Conservation (phyloP, 2,888 invertebrate species). For the Aleiodes leptofemur region DNA sequence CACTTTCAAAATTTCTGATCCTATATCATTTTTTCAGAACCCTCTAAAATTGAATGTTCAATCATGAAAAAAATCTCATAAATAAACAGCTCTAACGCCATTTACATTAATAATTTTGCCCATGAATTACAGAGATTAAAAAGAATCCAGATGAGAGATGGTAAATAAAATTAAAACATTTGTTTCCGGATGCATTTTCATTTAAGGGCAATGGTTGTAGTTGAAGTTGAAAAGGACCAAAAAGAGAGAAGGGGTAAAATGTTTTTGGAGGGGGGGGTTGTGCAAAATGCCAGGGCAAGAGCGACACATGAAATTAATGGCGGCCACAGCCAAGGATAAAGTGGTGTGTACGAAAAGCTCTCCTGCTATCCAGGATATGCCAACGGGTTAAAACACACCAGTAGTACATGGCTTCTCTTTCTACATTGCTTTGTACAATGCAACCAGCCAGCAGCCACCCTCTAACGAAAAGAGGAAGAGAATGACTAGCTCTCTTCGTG, state of each 20-base stretch:
- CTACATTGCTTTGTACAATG: constrained; percentile 16
- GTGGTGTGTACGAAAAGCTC: constrained; percentile 37
- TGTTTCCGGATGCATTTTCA: no score
- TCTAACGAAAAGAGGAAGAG: not conserved
- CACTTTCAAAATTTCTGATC: no score
- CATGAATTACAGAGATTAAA: no score
- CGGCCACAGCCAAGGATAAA: constrained; percentile 50
- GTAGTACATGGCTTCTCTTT: constrained; percentile 14
- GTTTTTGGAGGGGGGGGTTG: constrained; percentile 4
- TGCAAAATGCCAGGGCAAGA: constrained; percentile 45
- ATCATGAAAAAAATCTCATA: no score
- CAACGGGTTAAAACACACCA: constrained; percentile 14
- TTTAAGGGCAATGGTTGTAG: not conserved
- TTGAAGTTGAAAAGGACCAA: constrained; percentile 36
- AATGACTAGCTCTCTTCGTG: constrained; percentile 49
- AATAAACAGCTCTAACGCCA: no score
- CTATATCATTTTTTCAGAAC: no score
- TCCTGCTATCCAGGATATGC: not conserved
- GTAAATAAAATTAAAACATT: no score
- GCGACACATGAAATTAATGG: constrained; percentile 54
- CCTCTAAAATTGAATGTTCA: no score
- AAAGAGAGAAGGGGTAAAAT: constrained; percentile 43
- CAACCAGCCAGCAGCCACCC: not conserved
- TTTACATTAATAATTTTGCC: no score
- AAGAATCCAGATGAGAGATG: not conserved